A percentile compares a stretch with the other conserved stretches of the same genome.
Evolutionary conservation across 2,113 vertebrate genomes (phyloP).

Genomic region (Corapipo altera): DNA sequence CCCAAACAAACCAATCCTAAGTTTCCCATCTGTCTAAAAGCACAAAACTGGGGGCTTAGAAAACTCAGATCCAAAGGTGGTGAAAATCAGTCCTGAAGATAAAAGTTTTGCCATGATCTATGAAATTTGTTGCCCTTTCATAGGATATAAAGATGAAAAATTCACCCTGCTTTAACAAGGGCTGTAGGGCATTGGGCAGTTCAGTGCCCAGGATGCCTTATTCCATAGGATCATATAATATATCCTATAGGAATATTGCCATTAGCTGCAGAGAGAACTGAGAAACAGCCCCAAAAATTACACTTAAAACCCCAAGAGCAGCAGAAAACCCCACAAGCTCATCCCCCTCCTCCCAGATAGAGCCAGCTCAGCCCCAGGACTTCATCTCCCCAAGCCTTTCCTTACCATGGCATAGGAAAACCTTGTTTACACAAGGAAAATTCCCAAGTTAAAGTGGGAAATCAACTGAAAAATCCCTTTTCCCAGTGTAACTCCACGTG

Average conservation of each 20-base stretch:
- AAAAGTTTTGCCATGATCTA: neutral
- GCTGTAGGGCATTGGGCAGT: neutral
- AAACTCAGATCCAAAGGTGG: neutral
- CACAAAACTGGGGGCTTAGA: neutral
- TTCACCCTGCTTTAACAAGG: neutral
- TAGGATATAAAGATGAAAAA: neutral
- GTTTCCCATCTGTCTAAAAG: neutral
- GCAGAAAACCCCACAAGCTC: neutral
- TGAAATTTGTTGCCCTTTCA: neutral
- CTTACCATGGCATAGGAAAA: neutral
- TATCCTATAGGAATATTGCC: neutral
- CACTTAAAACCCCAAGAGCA: neutral
- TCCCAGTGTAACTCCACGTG: fast-evolving
- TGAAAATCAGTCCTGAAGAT: neutral
- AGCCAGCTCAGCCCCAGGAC: neutral
- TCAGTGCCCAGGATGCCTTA: neutral
- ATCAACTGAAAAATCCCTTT: neutral
- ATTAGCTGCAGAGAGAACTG: neutral
- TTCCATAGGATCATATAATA: neutral
- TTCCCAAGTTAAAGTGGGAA: neutral
- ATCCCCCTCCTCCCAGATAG: neutral
- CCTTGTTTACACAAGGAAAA: neutral
- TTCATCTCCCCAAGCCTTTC: neutral
- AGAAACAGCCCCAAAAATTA: neutral
- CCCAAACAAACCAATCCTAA: neutral